Base-by-base conservation (phyloP, 1,140 invertebrate species). In the Caerostris darwini region DNA sequence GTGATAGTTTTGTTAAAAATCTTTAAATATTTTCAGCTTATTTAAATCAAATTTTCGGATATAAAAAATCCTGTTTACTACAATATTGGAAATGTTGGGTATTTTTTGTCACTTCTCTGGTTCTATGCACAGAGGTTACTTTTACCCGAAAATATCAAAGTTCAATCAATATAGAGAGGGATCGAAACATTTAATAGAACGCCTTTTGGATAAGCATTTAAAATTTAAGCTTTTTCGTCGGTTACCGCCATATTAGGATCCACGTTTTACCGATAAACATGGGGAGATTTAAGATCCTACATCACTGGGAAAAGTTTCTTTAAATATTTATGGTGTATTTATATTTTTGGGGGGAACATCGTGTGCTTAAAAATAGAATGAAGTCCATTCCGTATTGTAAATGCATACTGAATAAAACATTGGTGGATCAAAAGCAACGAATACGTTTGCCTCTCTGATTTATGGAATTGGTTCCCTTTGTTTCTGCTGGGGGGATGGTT, bases 241-340 rank as follows among this genome's bases (percentile, higher is more conserved):
- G 3, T 10, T 50, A 12, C 71, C 50, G 56, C 5, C 19, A 57
- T 71, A 34, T 10, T 71, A 56, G 50, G 57, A 61, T 69, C 64
- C 5, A 7, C 34, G 34, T 12, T 14, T 90, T 69, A 10, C 17
- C 14, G 5, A 71, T 90, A 61, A 89, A 89, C 87, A 69, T n/a
- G 54, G 14, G 56, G n/a, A 5, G 7, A 90, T 69, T 19, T 50
- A 34, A 34, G 57, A 90, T 3, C 85, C 17, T 14, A n/a, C 17
- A 14, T 56, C 54, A 7, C 19, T 19, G 34, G 10, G 87, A 71
- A 57, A 57, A 56, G 19, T 71, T 69, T 56, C 14, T 57, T 71
- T 90, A 90, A 90, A 90, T 90, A 71, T 90, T 90, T 90, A 90
- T 90, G 64, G 64, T 54, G 53, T 90, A 67, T 90, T 90, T 71